These are phyloP conservation scores for Tipula unca DNA, from an alignment of 2,888 invertebrate genomes.

Conservation along the genomic window DNA sequence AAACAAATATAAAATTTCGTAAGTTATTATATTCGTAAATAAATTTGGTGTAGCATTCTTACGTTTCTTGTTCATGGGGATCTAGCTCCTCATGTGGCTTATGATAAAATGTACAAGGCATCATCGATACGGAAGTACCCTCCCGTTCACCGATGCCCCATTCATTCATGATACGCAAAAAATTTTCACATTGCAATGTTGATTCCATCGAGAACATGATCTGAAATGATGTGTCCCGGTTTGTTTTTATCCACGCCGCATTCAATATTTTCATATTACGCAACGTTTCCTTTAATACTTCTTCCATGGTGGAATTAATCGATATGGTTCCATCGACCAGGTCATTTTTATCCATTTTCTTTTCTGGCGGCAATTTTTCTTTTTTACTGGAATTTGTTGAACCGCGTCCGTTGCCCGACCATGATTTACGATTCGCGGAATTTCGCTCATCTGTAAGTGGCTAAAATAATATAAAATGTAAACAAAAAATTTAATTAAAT, in stretches of 20 bases:
- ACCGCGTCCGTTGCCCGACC: not conserved
- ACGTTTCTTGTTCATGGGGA: not conserved
- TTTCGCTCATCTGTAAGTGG: not conserved
- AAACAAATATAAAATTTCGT: not conserved
- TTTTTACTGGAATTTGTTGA: not conserved
- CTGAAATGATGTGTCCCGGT: slow-evolving; percentile 46
- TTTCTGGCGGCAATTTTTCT: not conserved
- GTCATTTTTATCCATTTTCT: not conserved
- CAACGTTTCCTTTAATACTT: not conserved
- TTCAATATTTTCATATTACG: slow-evolving; percentile 46
- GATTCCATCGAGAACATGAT: slow-evolving; percentile 53
- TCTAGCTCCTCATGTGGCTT: slow-evolving; percentile 30
- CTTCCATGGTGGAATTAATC: not conserved
- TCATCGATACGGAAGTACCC: slow-evolving; percentile 51
- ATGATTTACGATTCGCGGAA: not conserved
- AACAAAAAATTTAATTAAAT: not conserved
- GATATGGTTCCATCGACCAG: not conserved
- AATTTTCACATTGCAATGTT: slow-evolving; percentile 50
- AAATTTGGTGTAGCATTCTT: not conserved
- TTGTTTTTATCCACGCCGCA: slow-evolving; percentile 48
- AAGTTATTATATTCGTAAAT: not conserved
- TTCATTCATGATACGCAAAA: slow-evolving; percentile 49
- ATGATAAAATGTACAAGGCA: slow-evolving; percentile 55
- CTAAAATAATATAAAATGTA: not conserved
- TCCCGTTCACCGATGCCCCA: slow-evolving; percentile 53